A percentile compares a stretch with the other conserved stretches of the same genome.
Evolutionary conservation across 2,888 invertebrate genomes (phyloP).

Genomic region (Linnaemya tessellans): DNA sequence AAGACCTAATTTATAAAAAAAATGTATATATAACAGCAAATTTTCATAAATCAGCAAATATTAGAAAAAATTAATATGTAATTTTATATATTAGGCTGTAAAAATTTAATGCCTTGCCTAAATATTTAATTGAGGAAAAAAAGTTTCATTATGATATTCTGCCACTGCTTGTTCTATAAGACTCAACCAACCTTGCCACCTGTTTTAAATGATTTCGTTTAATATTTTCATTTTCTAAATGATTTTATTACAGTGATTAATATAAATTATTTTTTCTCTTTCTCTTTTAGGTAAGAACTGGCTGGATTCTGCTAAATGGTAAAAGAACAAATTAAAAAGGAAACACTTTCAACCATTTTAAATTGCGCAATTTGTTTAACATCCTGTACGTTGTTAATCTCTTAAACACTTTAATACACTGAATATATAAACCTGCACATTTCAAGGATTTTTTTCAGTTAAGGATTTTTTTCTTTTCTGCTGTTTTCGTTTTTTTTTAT

Average conservation of each 20-base stretch:
- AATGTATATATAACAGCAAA: too few relatives aligned
- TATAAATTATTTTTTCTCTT: background rate
- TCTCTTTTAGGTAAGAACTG: background rate
- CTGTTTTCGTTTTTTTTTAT: background rate
- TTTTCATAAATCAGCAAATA: too few relatives aligned
- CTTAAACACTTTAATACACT: conserved; percentile 5
- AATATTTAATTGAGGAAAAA: too few relatives aligned
- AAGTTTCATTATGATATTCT: too few relatives aligned
- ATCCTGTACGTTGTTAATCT: background rate
- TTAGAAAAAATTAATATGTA: too few relatives aligned
- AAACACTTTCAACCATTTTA: background rate
- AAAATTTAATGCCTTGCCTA: too few relatives aligned
- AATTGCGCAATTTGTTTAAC: conserved; percentile 31
- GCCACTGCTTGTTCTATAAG: too few relatives aligned
- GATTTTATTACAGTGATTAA: conserved; percentile 2
- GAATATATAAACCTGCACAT: conserved; percentile 9
- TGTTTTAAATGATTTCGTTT: background rate
- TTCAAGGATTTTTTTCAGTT: background rate
- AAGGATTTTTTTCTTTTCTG: background rate
- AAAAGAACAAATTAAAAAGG: background rate
- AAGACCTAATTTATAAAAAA: too few relatives aligned
- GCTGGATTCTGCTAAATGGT: background rate
- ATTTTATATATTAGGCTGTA: too few relatives aligned
- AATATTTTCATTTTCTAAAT: background rate
- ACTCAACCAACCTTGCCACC: too few relatives aligned